Conservation (phyloP, 2,113 vertebrate genomes). For the Seriola aureovittata region DNA sequence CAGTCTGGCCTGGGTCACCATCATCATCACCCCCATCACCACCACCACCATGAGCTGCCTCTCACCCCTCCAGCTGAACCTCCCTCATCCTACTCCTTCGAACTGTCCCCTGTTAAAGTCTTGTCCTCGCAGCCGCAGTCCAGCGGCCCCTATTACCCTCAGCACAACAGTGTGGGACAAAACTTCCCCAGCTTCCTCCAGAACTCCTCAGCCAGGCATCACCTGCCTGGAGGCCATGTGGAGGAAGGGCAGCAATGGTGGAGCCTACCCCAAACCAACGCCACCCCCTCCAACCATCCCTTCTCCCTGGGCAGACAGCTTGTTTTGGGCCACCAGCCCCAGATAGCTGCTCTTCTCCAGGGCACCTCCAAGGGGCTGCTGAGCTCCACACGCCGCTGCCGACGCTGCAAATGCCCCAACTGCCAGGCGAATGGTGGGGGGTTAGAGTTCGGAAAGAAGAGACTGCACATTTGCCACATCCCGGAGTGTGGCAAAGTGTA, state of each 20-base stretch:
- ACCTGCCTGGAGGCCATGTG: conserved; percentile 78
- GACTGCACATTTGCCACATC: conserved; percentile 90
- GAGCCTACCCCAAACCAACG: conserved; percentile 87
- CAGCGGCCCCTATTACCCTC: conserved; percentile 84
- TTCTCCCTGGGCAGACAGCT: conserved; percentile 86
- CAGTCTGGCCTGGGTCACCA: conserved; percentile 84
- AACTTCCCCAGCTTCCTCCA: conserved; percentile 88
- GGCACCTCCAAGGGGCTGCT: conserved; percentile 87
- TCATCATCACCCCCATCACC: conserved; percentile 84
- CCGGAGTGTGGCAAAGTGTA: conserved; percentile 91
- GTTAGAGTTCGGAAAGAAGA: conserved; percentile 87
- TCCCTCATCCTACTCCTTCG: conserved; percentile 86
- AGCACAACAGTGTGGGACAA: conserved; percentile 84
- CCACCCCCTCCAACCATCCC: conserved; percentile 76
- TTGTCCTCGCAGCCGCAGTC: conserved; percentile 81
- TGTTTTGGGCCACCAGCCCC: conserved; percentile 88
- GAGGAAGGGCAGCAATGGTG: conserved; percentile 90
- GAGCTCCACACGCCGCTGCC: conserved; percentile 87
- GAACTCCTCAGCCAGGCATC: conserved; percentile 81
- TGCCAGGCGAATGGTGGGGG: conserved; percentile 84
- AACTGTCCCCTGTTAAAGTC: conserved; percentile 89
- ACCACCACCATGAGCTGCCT: conserved; percentile 86
- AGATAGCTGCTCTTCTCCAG: conserved; percentile 88
- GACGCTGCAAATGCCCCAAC: conserved; percentile 90
- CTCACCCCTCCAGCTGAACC: conserved; percentile 89